Evolutionary conservation across 2,797 vertebrate species (phyloP), one percentile per base, ranked within the genome.

Genomic region (Centroberyx gerrardi): DNA sequence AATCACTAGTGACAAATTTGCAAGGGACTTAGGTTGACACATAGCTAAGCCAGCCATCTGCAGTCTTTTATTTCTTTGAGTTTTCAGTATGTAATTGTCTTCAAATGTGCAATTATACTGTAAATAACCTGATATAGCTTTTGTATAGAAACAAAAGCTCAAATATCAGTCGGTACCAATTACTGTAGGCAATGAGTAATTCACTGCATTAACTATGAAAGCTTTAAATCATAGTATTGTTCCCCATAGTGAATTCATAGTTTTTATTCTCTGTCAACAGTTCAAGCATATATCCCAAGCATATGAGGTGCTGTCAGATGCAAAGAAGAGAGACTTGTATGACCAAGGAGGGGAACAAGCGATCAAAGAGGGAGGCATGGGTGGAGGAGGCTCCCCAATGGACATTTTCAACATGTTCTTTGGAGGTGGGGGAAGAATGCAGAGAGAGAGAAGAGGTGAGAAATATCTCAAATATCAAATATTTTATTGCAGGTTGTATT

Each of bases 391-490:
- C 13, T 97, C 97, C 18, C 98, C 98, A 27, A 99, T 97, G 96
- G 98, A 99, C 91, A 97, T 99, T 91, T 99, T 99, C 88, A 97
- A 99, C 94, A 99, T 99, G 98, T 99, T 99, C 91, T 99, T 99
- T 91, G 98, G 98, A 76, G 98, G 98, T 51, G 97, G 97, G 76
- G 96, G 97, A 72, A 96, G 96, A 84, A 98, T 96, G 96, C 96
- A 97, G 74, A 96, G 97, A 92, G 98, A 99, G 86, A 96, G 97
- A 86, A 97, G 90, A 96, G 98, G 98, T 99, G 90, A 90, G 80
- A 72, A n/a, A 17, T 42, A 7, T 72, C n/a, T n/a, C n/a, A n/a
- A n/a, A n/a, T n/a, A n/a, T 14, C 17, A n/a, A n/a, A n/a, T 8
- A 73, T 42, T 62, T 64, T 29, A 14, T 3, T 5, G 8, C 2